A percentile compares a stretch with the other conserved stretches of the same genome.
Conservation (phyloP, 2,888 invertebrate species). For the Mellilla xanthometata region DNA sequence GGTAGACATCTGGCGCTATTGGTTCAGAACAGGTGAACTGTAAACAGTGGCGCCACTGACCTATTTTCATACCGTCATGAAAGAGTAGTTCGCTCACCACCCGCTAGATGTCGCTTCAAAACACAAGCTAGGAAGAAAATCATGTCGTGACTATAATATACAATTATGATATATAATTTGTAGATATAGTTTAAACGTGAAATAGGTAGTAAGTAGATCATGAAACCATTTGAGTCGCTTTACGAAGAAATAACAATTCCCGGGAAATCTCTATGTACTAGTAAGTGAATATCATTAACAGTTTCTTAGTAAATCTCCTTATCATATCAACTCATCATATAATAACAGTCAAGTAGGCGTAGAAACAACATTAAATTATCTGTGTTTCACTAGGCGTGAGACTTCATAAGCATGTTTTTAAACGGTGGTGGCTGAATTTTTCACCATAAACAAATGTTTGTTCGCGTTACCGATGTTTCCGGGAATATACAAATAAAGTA, state of each 20-base stretch:
- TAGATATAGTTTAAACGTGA: no score
- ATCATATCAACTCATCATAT: neutral
- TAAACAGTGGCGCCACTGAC: neutral
- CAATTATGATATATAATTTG: no score
- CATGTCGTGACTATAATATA: no score
- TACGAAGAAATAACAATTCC: no score
- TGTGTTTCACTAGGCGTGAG: constrained; percentile 21
- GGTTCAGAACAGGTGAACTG: neutral
- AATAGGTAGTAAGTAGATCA: no score
- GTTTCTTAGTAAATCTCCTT: no score
- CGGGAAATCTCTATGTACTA: no score
- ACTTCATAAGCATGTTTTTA: constrained; percentile 8
- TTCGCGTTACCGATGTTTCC: constrained; percentile 6
- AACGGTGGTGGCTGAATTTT: neutral
- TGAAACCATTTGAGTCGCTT: no score
- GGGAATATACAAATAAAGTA: neutral
- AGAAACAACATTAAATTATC: constrained; percentile 25
- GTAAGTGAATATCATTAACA: no score
- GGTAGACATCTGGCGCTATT: constrained; percentile 17
- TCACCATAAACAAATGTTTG: constrained; percentile 6
- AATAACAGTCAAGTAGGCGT: neutral
- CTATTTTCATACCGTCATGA: neutral
- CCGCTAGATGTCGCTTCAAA: constrained; percentile 23
- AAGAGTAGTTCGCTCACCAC: neutral
- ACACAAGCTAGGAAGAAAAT: no score